Base-by-base conservation (phyloP, 2,113 vertebrate species). In the Garra rufa region DNA sequence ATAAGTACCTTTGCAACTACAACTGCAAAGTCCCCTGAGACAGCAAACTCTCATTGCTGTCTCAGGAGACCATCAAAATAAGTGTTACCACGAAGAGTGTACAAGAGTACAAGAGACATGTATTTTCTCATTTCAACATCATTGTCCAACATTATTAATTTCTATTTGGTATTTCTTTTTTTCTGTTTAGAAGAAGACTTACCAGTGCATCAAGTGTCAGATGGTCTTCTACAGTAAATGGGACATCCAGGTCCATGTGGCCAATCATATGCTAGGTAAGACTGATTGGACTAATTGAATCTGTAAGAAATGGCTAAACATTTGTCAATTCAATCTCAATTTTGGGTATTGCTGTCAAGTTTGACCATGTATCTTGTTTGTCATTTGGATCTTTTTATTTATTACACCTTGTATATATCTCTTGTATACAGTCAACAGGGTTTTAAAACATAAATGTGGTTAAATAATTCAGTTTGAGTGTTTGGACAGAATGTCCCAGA, bases 161-260 rank as follows among this genome's bases (percentile, higher is more conserved):
- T 19, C 3, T 44, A 24, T 69, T 4, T 71, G 6, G 24, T 38
- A 4, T 69, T 43, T 74, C 8, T 61, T 38, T 76, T 61, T 48
- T 14, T 3, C 5, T 44, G 85, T 87, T 92, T 94, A 99, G 98
- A 99, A 99, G 95, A 99, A 99, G 95, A 99, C 98, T 38, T 99
- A 99, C 92, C 98, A 99, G 91, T 99, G 98, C 95, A 99, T 99
- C 95, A 99, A 99, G 94, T 99, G 98, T 95, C 98, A 99, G 95
- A 99, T 99, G 98, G 97, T 99, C 89, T 99, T 99, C 96, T 98
- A 99, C 96, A 99, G 97, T 88, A 98, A 99, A 93, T 99, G 98
- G 98, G 98, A 99, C 94, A 99, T 99, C 92, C 98, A 99, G 91
- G 98, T 99, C 91, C 98, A 99, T 86, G 98, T 99, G 92, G 98